Evolutionary conservation across 2,888 invertebrate genomes (phyloP), one percentile per base, ranked within the genome.

Genomic region (Thecophora atra): DNA sequence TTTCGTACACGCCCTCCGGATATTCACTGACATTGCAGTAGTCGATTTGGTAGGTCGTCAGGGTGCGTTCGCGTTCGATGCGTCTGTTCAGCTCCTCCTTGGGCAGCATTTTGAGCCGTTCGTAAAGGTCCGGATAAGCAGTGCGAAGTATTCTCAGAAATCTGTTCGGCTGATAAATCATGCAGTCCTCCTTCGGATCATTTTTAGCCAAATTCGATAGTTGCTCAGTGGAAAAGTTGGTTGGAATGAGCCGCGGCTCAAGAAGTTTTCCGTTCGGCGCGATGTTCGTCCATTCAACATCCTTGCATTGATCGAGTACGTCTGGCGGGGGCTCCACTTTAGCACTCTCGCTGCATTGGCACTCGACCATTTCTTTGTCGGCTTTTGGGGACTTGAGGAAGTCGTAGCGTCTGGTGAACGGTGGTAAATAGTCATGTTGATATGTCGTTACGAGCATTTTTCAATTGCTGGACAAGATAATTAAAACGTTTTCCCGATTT

Each of bases 11-110:
- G 5, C 84, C 84, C 47, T 83, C 81, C 0, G 85, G 83, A 76
- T 84, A 84, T 71, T 86, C 86, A 37, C 81, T 81, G 44, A 84
- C 77, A 44, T 79, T 78, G 21, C 89, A 87, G 77, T 83, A 91
- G 78, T 91, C 90, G 4, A 88, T 86, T 82, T 90, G 89, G 80
- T 91, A 91, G 0, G 90, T 91, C 7, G 89, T 87, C 56, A 85
- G 85, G 76, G 90, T 80, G 30, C 90, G 86, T 78, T 90, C 89
- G 5, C 81, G 82, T 74, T 90, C 89, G 42, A 90, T 86, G 47
- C 88, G 83, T 15, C 87, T 85, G 52, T 88, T 83, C 5, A 89
- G 80, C 70, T 89, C 88, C 65, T 88, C 86, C 21, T 88, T 87
- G 5, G 89, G 88, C 72, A 88, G 85, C 7, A 85, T 83, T 73